Conservation (phyloP, 64 coral and sea anemone species). For the Montipora cactus region DNA sequence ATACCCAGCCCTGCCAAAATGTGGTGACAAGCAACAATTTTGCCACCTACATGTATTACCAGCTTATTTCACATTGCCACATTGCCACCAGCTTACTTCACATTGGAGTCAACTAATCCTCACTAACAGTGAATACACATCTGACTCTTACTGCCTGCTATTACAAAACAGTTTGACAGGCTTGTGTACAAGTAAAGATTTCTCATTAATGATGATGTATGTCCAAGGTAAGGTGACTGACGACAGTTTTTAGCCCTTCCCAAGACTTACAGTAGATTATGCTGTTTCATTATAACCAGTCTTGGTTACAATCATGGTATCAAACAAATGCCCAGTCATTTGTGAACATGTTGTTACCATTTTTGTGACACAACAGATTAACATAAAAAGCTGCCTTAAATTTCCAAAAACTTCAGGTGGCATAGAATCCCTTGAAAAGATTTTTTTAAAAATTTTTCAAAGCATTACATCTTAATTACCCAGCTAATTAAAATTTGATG, state of each 20-base stretch:
- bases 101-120: too few species aligned
- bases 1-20: conserved; percentile 57
- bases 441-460: conserved; percentile 24
- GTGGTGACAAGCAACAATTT: conserved; percentile 18
- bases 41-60: conserved; percentile 14
- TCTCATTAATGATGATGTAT: conserved; percentile 20
- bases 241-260: conserved; percentile 46
- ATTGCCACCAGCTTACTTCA: not conserved
- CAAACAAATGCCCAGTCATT: conserved; percentile 56
- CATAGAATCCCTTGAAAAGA: conserved; percentile 22
- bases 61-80: too few species aligned
- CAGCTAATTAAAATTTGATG: conserved; percentile 16
- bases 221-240: conserved; percentile 6
- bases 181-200: conserved; percentile 9
- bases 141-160: conserved; percentile 42
- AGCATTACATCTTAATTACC: conserved; percentile 5
- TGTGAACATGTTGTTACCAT: conserved; percentile 1
- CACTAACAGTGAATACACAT: conserved; percentile 17
- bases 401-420: conserved; percentile 55
- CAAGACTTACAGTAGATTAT: conserved; percentile 35
- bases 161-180: conserved; percentile 45
- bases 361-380: conserved; percentile 44
- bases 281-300: conserved; percentile 57
- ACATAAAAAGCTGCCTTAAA: conserved; percentile 51
- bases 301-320: conserved; percentile 52